phyloP scores from a whole-genome alignment of 1,140 invertebrate species.

The Cydia splendana region DNA sequence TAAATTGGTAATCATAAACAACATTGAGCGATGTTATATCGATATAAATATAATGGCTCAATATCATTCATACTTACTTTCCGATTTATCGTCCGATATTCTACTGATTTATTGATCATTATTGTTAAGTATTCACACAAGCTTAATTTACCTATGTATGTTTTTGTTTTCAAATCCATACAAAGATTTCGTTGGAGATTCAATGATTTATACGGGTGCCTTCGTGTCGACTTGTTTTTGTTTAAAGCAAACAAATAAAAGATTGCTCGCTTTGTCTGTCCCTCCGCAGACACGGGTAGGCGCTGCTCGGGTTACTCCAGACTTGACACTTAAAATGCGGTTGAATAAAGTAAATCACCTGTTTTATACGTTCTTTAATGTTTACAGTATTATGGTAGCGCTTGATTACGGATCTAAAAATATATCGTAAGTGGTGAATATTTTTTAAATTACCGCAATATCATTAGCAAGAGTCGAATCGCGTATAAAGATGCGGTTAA shows the following conservation, averaged over 20 bases:
- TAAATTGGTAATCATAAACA: not conserved
- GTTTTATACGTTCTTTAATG: not conserved
- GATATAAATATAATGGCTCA: not conserved
- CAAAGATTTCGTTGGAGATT: slow-evolving; percentile 6
- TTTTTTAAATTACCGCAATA: slow-evolving; percentile 29
- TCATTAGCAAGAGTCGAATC: slow-evolving; percentile 32
- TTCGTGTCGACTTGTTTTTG: slow-evolving; percentile 28
- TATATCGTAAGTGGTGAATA: not conserved
- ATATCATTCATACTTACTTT: not conserved
- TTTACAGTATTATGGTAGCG: not conserved
- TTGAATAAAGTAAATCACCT: slow-evolving; percentile 2
- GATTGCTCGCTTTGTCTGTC: slow-evolving; percentile 21
- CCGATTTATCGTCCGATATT: too few species aligned
- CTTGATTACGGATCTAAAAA: not conserved
- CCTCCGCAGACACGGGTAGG: slow-evolving; percentile 15
- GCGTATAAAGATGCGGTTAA: slow-evolving; percentile 41
- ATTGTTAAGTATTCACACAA: too few species aligned
- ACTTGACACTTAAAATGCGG: slow-evolving; percentile 9
- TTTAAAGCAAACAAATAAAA: slow-evolving; percentile 24
- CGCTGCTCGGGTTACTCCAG: not conserved
- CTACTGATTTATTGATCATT: too few species aligned
- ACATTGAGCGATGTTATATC: not conserved
- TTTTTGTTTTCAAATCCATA: slow-evolving; percentile 11
- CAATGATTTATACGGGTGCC: slow-evolving; percentile 26
- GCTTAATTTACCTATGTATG: not conserved